Base-by-base conservation (phyloP, 2,888 invertebrate species). In the Monoplex corrugatus region DNA sequence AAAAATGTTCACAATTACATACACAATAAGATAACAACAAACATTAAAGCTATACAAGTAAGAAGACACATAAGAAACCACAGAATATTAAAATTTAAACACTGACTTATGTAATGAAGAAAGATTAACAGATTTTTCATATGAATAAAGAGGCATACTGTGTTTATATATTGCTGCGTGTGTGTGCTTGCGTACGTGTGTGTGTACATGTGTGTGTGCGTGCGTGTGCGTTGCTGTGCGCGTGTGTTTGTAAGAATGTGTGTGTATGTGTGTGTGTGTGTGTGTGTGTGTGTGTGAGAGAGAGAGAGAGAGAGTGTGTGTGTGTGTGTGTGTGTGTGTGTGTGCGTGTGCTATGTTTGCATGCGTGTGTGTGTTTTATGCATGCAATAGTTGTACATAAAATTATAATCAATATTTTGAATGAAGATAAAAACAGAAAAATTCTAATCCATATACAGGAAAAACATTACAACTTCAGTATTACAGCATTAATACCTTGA, bases 281-380 rank as follows among this genome's bases (percentile, higher is more conserved):
- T 75, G 72, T 75, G 72, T 75, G 68, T 68, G 68, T 68, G 68
- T 68, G 68, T 75, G 72, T 75, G 72, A 5, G 72, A 10, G 35
- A 72, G 72, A 1, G 72, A 6, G 72, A 10, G 32, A 10, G 72
- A 10, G 72, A 35, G 72, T 32, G 72, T 8, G 50, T 19, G 8
- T 19, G 10, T 50, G 10, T 50, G 50, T 19, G 50, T 50, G 50
- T 50, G 50, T 50, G 50, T 32, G 72, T 72, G 72, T 19, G 72
- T 35, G 75, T 35, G 75, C 10, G 75, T 35, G 75, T 75, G 75
- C 38, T 35, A 38, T 35, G 10, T 13, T 19, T 13, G 23, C 16
- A 23, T 19, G 50, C 13, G 75, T 28, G 75, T 35, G 75, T 75
- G 75, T 75, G 75, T 75, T 35, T 38, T 13, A 50, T 13, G 23